Conservation (phyloP, 1,140 invertebrate species). For the Anastrepha ludens region DNA sequence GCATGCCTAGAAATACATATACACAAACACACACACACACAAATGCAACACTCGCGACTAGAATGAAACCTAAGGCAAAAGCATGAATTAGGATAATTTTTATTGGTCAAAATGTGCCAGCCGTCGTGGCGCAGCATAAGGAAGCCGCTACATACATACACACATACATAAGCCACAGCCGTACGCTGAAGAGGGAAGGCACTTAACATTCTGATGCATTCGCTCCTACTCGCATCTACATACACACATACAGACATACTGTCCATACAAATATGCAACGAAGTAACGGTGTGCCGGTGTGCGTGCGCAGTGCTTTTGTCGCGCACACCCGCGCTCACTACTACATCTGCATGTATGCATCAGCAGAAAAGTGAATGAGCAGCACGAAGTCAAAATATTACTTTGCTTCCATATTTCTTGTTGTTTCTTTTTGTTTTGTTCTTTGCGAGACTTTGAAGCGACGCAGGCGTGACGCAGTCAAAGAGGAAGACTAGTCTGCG, state of each 20-base stretch:
- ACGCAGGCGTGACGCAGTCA: conserved; percentile 27
- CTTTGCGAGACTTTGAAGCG: conserved; percentile 28
- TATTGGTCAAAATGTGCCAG: conserved; percentile 43
- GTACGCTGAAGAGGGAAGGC: background rate
- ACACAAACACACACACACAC: background rate
- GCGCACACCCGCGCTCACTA: background rate
- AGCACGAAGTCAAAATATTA: background rate
- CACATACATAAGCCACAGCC: no score
- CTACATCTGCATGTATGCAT: background rate
- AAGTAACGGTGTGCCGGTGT: background rate
- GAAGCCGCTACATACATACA: background rate
- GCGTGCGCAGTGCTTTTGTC: conserved; percentile 19
- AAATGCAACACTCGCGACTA: background rate
- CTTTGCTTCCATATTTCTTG: background rate
- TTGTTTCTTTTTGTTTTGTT: background rate
- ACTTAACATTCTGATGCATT: background rate
- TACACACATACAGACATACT: background rate
- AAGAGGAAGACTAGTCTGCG: conserved; percentile 17
- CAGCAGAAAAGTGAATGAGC: conserved; percentile 23
- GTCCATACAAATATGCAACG: background rate
- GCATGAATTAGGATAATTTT: conserved; percentile 45
- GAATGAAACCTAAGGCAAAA: background rate
- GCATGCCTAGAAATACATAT: background rate
- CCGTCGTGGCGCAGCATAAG: conserved; percentile 25
- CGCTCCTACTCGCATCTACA: background rate